A percentile compares a stretch with the other conserved stretches of the same genome.
Evolutionary conservation across 2,113 vertebrate genomes (phyloP).

Genomic region (Heterotilapia buettikoferi): DNA sequence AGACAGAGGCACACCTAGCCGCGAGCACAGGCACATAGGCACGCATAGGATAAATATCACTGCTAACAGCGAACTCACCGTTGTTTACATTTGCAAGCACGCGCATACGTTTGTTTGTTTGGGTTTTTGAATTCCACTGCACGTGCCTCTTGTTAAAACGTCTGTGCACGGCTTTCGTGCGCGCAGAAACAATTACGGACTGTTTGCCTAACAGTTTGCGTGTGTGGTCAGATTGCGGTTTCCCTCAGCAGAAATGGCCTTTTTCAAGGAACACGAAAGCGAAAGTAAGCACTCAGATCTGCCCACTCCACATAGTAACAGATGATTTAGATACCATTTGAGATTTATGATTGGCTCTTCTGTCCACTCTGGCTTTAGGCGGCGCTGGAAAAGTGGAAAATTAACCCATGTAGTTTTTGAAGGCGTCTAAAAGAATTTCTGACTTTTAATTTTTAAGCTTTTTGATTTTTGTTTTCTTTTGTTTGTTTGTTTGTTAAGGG

Average conservation of each 20-base stretch:
- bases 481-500: neutral
- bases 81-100: neutral
- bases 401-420: neutral
- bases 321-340: neutral
- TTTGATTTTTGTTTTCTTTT: neutral
- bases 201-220: neutral
- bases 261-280: conserved; percentile 28
- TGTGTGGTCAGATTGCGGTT: neutral
- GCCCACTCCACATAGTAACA: neutral
- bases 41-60: neutral
- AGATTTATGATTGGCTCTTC: neutral
- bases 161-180: neutral
- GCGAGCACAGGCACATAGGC: neutral
- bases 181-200: neutral
- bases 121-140: neutral
- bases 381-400: neutral
- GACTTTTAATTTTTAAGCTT: neutral
- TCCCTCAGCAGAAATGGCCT: neutral
- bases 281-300: neutral
- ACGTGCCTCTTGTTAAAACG: neutral
- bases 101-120: neutral
- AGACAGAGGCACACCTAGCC: neutral
- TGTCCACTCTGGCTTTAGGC: neutral
- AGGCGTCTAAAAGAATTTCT: neutral
- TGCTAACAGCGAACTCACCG: neutral